These are phyloP conservation scores for Bimastos eiseni DNA, from an alignment of 2,888 invertebrate genomes.

Conservation along the genomic window DNA sequence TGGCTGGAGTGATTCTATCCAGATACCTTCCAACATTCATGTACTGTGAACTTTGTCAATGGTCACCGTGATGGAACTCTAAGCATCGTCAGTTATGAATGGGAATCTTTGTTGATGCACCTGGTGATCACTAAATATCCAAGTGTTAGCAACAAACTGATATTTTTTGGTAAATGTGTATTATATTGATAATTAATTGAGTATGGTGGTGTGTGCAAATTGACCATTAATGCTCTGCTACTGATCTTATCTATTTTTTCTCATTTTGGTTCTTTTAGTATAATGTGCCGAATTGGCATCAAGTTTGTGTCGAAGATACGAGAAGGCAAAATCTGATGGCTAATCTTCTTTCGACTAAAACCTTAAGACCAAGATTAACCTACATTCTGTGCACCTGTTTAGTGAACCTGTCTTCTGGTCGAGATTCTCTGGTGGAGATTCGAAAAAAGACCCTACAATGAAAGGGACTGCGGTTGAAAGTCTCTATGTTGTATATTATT, in stretches of 20 bases:
- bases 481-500: no score
- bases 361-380: background rate
- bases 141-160: background rate
- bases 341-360: background rate
- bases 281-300: constrained; percentile 17
- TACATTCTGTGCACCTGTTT: no score
- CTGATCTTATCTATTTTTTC: background rate
- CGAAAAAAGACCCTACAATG: background rate
- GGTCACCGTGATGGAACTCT: background rate
- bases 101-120: background rate
- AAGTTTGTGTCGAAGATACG: background rate
- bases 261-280: background rate
- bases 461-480: background rate
- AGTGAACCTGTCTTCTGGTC: background rate
- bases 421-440: background rate
- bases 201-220: background rate
- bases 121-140: background rate
- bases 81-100: background rate
- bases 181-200: background rate
- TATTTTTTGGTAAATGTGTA: background rate
- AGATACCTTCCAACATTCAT: no score
- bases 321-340: constrained; percentile 14
- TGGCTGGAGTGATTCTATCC: no score
- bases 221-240: background rate
- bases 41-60: background rate